Base-by-base conservation (phyloP, 2,888 invertebrate species). In the Oxytorus armatus region DNA sequence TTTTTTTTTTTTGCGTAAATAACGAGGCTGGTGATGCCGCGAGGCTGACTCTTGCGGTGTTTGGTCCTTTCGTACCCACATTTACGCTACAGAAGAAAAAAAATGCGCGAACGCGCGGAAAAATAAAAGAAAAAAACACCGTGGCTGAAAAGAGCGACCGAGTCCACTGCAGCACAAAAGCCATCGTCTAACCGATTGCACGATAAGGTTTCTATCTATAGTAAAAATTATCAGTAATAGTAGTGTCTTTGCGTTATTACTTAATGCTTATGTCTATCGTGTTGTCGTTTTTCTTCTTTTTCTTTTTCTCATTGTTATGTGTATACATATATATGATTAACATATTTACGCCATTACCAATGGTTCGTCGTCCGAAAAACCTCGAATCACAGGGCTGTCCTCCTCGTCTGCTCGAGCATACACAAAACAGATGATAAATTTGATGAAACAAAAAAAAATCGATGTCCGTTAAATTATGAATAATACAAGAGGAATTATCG, bases 291-390 rank as follows among this genome's bases (percentile, higher is more conserved):
- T 42, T 74, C 53, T 39, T 65, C 8, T 70, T 65, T 33, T 55
- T 57, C 29, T n/a, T 39, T 39, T 18, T 57, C 29, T 57, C 57
- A 14, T 72, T 66, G 18, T 49, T 75, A 36, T 66, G 7, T 42
- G 8, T 42, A 25, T 65, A 42, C 75, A 18, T 23, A 44, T 69
- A 57, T 29, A 66, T 77, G 69, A 76, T 57, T 74, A 76, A 74
- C 87, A 76, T 79, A 59, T 88, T 95, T 94, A 98, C 86, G 97
- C 97, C 91, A 98, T 96, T 86, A 98, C 97, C 85, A 98, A 93
- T 73, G 98, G 98, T 92, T 98, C 98, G 92, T 98, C 98, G 91
- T 98, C 98, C 0, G 97, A 96, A 92, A 98, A 98, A 29, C 97
- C 97, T 90, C 96, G 95, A 89, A 98, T 97, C 85, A 97, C 96